These are phyloP conservation scores for Thymelicus sylvestris DNA, from an alignment of 2,888 invertebrate species.

Conservation along the genomic window DNA sequence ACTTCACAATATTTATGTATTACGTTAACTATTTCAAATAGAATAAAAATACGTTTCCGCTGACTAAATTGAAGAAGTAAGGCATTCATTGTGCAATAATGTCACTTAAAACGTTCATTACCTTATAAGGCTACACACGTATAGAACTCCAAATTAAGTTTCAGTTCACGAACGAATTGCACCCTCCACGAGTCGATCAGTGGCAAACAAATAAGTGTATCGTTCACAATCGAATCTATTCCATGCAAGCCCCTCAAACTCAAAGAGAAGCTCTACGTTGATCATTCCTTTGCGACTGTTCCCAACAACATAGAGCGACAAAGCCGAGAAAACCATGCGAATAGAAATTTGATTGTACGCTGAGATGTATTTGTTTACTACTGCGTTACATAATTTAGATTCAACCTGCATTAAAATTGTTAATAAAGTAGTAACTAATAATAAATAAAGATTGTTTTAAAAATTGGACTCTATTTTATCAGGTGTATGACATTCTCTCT, in stretches of 20 bases:
- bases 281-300: constrained; percentile 60
- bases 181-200: constrained; percentile 64
- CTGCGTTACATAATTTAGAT: background rate
- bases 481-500: no score
- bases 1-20: no score
- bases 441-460: no score
- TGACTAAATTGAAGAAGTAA: no score
- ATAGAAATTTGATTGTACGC: constrained; percentile 19
- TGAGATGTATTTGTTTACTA: background rate
- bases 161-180: constrained; percentile 43
- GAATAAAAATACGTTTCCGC: no score
- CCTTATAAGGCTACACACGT: constrained; percentile 21
- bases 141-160: constrained; percentile 47
- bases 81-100: background rate
- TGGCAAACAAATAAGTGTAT: constrained; percentile 77
- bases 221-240: constrained; percentile 69
- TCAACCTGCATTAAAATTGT: no score
- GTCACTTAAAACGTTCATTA: constrained; percentile 21
- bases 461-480: no score
- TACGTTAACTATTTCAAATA: no score
- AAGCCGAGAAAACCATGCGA: constrained; percentile 8
- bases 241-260: constrained; percentile 70
- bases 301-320: constrained; percentile 24
- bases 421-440: no score
- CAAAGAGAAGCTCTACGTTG: constrained; percentile 70